Conservation (phyloP, 2,113 vertebrate species). For the Manacus vitellinus region DNA sequence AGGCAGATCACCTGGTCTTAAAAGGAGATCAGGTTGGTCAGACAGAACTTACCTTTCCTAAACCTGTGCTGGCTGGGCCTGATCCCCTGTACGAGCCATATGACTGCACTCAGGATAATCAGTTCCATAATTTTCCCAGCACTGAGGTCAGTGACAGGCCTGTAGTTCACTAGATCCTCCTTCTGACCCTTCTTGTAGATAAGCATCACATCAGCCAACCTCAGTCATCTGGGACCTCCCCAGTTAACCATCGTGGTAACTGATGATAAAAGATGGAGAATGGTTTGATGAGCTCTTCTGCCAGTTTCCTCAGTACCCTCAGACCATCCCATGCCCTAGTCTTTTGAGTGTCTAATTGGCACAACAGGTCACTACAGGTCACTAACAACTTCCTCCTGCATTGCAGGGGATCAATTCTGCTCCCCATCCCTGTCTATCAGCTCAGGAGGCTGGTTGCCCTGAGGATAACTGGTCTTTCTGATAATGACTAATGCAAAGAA, state of each 20-base stretch:
- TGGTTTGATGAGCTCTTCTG: neutral
- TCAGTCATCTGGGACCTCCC: neutral
- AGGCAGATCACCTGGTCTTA: neutral
- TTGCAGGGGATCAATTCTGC: neutral
- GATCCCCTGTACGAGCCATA: neutral
- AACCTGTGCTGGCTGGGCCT: neutral
- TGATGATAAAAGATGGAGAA: neutral
- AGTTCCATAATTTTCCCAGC: neutral
- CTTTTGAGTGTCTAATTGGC: neutral
- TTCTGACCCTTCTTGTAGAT: neutral
- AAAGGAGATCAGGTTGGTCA: neutral
- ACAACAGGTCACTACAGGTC: rapidly evolving
- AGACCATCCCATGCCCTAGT: neutral
- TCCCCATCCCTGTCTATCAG: neutral
- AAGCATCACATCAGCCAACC: neutral
- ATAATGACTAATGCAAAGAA: neutral
- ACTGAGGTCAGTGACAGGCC: neutral
- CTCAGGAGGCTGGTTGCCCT: neutral
- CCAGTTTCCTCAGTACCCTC: neutral
- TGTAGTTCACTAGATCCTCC: neutral
- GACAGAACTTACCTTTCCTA: neutral
- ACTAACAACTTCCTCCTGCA: neutral
- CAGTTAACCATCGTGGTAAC: neutral
- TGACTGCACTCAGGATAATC: neutral
- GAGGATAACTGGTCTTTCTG: neutral